Base-by-base conservation (phyloP, 2,888 invertebrate genomes). In the Seira sanloemensis region DNA sequence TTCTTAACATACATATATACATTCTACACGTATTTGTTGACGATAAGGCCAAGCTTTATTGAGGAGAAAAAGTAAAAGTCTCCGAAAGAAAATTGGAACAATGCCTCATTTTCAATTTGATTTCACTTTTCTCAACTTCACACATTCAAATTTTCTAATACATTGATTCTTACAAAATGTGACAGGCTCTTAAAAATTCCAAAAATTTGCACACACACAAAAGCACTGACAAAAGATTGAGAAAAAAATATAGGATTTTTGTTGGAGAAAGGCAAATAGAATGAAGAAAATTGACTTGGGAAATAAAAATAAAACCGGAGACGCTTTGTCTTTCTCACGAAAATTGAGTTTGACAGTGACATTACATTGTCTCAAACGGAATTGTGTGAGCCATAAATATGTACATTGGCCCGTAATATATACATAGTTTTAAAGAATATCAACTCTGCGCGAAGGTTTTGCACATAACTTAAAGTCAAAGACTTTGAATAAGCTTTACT, bases 341-440 rank as follows among this genome's bases (percentile, higher is more conserved):
- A 74, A 66, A 66, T 74, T 62, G 74, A 27, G 27, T 74, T 74
- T 74, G 65, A 74, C 74, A 62, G 18, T 23, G 65, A 66, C 9
- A 21, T 9, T 66, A n/a, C n/a, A n/a, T n/a, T n/a, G n/a, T n/a
- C n/a, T n/a, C n/a, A n/a, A n/a, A n/a, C n/a, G n/a, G n/a, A n/a
- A n/a, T n/a, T n/a, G n/a, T n/a, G n/a, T n/a, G n/a, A n/a, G n/a
- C n/a, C n/a, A n/a, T n/a, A n/a, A n/a, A n/a, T n/a, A n/a, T n/a
- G n/a, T n/a, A n/a, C n/a, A n/a, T n/a, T n/a, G n/a, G n/a, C n/a
- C n/a, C 37, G 12, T 37, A 37, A 4, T 4, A 37, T 7, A 37
- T 12, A 37, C 37, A 37, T 37, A 37, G 12, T 12, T 12, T 37
- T 37, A 37, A 7, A 37, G 12, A 37, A 4, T 37, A 12, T 37